A percentile compares a stretch with the other conserved stretches of the same genome.
phyloP scores from a whole-genome alignment of 2,113 vertebrate species.

The Haliaeetus leucogaster region DNA sequence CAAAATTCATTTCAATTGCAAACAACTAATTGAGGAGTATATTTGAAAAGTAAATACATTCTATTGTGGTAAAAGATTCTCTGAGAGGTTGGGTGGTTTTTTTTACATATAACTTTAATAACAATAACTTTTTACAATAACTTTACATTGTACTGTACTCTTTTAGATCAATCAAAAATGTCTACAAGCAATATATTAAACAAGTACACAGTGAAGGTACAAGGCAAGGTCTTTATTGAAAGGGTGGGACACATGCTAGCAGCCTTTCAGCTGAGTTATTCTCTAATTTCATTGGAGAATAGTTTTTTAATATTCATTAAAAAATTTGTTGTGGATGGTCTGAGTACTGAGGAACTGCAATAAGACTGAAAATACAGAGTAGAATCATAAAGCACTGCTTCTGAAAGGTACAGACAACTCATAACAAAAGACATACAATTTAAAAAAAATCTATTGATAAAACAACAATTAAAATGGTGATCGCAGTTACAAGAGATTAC shows the following conservation, averaged over 20 bases:
- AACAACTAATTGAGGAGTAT: neutral
- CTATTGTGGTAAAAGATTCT: neutral
- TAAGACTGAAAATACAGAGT: neutral
- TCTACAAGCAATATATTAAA: neutral
- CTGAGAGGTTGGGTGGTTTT: neutral
- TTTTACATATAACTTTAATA: neutral
- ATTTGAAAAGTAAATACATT: neutral
- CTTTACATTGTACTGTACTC: neutral
- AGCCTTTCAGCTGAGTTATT: neutral
- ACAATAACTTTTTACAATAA: neutral
- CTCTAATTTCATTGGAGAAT: neutral
- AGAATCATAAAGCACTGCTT: neutral
- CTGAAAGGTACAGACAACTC: neutral
- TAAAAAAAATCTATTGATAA: neutral
- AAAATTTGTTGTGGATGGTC: neutral
- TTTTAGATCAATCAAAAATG: neutral
- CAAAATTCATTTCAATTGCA: neutral
- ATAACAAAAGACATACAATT: neutral
- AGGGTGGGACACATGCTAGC: neutral
- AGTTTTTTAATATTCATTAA: neutral
- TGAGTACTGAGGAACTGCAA: neutral
- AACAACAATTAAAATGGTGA: neutral
- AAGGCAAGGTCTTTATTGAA: neutral
- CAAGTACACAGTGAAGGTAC: neutral
- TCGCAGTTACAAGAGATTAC: neutral